phyloP scores from a whole-genome alignment of 2,797 vertebrate species.

The Erethizon dorsatum region DNA sequence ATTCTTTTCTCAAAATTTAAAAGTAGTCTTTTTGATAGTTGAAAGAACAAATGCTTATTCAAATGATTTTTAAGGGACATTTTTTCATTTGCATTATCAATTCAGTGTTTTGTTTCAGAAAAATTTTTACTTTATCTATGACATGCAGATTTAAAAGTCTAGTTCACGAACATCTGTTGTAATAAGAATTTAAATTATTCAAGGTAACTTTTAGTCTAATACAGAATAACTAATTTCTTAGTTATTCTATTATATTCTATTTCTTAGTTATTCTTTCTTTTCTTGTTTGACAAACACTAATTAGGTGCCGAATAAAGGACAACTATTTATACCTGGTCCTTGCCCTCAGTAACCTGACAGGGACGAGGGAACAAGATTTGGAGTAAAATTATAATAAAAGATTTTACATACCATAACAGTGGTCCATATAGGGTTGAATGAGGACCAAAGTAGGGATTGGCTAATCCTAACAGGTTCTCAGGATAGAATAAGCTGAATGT shows the following conservation, averaged over 20 bases:
- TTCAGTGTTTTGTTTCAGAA: conserved; percentile 9
- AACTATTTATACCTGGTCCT: background rate
- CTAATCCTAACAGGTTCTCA: background rate
- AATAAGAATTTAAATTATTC: background rate
- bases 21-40: background rate
- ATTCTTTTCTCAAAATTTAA: background rate
- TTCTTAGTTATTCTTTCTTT: background rate
- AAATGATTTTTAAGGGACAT: background rate
- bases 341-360: background rate
- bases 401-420: background rate
- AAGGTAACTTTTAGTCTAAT: background rate
- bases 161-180: background rate
- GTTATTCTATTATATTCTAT: too few relatives aligned
- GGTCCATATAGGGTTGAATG: background rate
- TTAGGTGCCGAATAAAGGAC: background rate
- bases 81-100: background rate
- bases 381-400: background rate
- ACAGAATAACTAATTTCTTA: background rate
- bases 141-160: background rate
- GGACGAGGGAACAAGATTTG: background rate
- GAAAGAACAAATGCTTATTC: conserved; percentile 25
- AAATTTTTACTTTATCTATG: background rate
- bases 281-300: background rate
- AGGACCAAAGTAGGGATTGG: background rate
- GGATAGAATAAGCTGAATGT: background rate